Evolutionary conservation across 2,888 invertebrate species (phyloP), one percentile per base, ranked within the genome.

Genomic region (Callyntrura sp.): DNA sequence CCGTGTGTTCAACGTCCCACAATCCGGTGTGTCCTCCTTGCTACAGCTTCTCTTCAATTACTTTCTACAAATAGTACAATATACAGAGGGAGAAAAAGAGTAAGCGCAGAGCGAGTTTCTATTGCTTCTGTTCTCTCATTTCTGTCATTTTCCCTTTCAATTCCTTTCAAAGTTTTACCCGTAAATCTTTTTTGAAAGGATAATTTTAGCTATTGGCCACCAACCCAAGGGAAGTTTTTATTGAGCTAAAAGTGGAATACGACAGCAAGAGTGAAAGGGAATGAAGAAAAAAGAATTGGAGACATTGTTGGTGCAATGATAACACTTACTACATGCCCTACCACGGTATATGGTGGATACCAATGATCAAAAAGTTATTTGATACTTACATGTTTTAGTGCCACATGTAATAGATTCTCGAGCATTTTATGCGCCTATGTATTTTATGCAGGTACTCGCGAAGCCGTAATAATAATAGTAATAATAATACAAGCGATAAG

Each of bases 111-210:
- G 45, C 78, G 9, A 57, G 28, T 81, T 81, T 81, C 79, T 90
- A 55, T 62, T 45, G 68, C 60, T 84, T 12, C 83, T 88, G 82
- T 62, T 81, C 82, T 76, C 88, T 84, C 88, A 88, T 88, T 88
- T 88, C 83, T 91, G 87, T 91, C 90, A 90, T 90, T 91, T 90
- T 91, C 90, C 90, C 88, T 90, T 91, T 91, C 90, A 92, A 90
- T 91, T 92, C 91, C 89, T 87, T 81, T 89, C 88, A 91, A 92
- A 91, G 79, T 91, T 92, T 92, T 70, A 48, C 73, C 85, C 92
- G 91, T 93, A 93, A 93, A 93, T 93, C 92, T 92, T 91, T 93
- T 92, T 91, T 92, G 92, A 93, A 93, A 92, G 90, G 92, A 92
- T 93, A 93, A 93, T 93, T 93, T 92, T 87, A 78, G 90, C 88